phyloP scores from a whole-genome alignment of 1,140 invertebrate species.

The Zaprionus tsacasi region DNA sequence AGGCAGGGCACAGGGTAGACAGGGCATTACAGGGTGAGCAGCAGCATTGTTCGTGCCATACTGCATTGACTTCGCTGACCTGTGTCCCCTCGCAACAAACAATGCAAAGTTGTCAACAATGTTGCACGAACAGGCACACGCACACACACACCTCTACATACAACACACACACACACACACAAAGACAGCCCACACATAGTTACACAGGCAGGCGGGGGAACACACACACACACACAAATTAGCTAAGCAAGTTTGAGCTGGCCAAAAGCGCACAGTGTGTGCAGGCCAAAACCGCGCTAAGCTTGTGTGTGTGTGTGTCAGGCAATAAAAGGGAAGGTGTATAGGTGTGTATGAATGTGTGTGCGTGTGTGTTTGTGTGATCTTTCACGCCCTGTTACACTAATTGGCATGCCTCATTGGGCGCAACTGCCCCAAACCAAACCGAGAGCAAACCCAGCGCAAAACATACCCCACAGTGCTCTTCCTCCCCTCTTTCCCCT shows the following conservation, averaged over 20 bases:
- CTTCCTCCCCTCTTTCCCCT: not conserved
- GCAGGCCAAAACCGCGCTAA: not conserved
- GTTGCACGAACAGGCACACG: not conserved
- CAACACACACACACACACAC: not conserved
- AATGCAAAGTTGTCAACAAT: not conserved
- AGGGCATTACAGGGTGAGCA: not conserved
- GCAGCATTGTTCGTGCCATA: too few relatives aligned
- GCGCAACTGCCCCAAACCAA: not conserved
- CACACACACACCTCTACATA: not conserved
- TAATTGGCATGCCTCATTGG: conserved; percentile 75
- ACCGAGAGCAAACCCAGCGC: not conserved
- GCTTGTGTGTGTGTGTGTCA: not conserved
- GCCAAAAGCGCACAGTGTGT: conserved; percentile 22
- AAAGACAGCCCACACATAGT: too few relatives aligned
- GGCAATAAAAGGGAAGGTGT: not conserved
- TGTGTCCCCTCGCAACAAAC: conserved; percentile 1
- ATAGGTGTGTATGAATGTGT: conserved; percentile 10
- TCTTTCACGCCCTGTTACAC: conserved; percentile 70
- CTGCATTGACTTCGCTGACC: conserved; percentile 4
- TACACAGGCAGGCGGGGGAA: not conserved
- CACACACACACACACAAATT: not conserved
- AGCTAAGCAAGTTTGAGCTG: conserved; percentile 22
- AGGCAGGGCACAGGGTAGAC: conserved; percentile 2
- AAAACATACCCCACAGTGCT: too few relatives aligned
- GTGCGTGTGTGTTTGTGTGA: conserved; percentile 45